phyloP scores from a whole-genome alignment of 2,797 vertebrate genomes.

The Pristis pectinata region DNA sequence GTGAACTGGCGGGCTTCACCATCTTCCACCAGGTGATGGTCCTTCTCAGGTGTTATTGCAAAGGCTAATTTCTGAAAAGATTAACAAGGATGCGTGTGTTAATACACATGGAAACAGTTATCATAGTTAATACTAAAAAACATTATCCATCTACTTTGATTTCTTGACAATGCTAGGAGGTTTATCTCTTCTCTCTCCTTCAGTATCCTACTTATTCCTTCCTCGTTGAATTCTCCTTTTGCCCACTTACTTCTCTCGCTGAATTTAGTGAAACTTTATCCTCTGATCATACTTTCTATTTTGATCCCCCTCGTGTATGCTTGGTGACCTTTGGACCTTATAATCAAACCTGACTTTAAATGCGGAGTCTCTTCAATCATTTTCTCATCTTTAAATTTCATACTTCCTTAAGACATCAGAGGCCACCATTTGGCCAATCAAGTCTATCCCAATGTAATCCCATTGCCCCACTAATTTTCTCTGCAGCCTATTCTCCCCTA shows the following conservation, averaged over 20 bases:
- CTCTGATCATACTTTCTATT: not conserved
- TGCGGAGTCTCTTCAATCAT: not conserved
- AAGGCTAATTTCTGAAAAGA: conserved; percentile 70
- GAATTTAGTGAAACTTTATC: no score
- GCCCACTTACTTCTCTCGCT: not conserved
- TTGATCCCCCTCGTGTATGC: not conserved
- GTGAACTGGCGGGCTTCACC: conserved; percentile 81
- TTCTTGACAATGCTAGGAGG: not conserved
- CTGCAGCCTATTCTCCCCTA: no score
- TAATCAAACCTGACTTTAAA: not conserved
- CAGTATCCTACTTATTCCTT: not conserved
- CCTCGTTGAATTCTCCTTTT: not conserved
- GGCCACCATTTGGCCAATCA: no score
- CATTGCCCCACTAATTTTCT: no score
- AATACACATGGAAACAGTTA: no score
- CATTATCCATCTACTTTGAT: not conserved
- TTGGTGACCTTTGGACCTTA: not conserved
- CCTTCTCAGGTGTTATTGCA: conserved; percentile 80
- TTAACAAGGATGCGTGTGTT: conserved; percentile 11
- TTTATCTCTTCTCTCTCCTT: not conserved
- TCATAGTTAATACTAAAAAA: not conserved
- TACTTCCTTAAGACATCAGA: no score
- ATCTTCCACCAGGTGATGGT: conserved; percentile 72
- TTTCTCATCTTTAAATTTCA: not conserved
- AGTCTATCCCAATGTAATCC: no score